Base-by-base conservation (phyloP, 2,888 invertebrate genomes). In the Cataglyphis albicans region DNA sequence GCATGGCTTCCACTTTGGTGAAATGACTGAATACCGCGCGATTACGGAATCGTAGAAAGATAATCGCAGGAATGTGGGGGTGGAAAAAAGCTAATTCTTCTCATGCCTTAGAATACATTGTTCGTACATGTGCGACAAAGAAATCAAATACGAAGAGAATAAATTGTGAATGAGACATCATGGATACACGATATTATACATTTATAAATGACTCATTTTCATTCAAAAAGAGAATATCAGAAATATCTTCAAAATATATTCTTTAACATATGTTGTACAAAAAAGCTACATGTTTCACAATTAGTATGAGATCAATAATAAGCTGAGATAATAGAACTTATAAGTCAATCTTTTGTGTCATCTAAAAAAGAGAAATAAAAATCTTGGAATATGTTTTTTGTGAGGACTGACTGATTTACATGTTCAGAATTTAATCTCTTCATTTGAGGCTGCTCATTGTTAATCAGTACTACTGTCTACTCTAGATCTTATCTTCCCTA, bases 1-100 rank as follows among this genome's bases (percentile, higher is more conserved):
- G 21, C 12, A 52, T n/a, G 25, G 25, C n/a, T 74, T 29, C 41
- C n/a, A 25, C 12, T 29, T 41, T 35, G 48, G 7, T 52, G 38
- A 25, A 3, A 52, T 52, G 7, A 0, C n/a, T n/a, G 55, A 75
- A 65, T 38, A 21, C 52, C n/a, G 44, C 52, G 52, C 25, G 65
- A 76, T 67, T 76, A 76, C 55, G 67, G 6, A 76, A 76, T 67
- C 55, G 76, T 55, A 38, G 41, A 35, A 65, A 48, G 55, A 67
- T 76, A 76, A 67, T 55, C 29, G 55, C 29, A 65, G 76, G 67
- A 67, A 76, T 76, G 76, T 57, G 67, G 67, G 67, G 76, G 67
- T 67, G 41, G 67, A 67, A 18, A 61, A 38, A 38, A 38, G 52
- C 75, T 76, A 65, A 67, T 76, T 41, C 76, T 67, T 44, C 64